A percentile compares a stretch with the other conserved stretches of the same genome.
These are phyloP conservation scores for Hirundo rustica DNA, from an alignment of 2,797 vertebrate genomes.

Conservation along the genomic window DNA sequence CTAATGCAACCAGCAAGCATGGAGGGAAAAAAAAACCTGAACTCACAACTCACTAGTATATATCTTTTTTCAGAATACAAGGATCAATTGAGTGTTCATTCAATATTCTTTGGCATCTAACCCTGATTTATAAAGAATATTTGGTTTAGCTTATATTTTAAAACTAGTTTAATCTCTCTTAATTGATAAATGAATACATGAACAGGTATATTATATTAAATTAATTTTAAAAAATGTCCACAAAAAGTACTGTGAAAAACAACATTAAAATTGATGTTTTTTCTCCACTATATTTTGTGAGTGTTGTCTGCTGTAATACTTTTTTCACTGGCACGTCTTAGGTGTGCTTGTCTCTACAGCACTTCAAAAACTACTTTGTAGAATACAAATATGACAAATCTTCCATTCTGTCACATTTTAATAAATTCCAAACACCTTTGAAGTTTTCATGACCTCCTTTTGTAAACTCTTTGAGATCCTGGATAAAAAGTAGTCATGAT, in stretches of 20 bases:
- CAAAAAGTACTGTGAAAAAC: background rate
- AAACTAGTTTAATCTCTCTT: background rate
- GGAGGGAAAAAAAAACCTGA: rapidly evolving
- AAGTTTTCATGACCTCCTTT: conserved; percentile 17
- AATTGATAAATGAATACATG: background rate
- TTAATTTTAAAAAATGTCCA: background rate
- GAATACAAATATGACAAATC: background rate
- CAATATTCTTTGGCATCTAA: background rate
- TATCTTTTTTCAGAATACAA: background rate
- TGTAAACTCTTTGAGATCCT: background rate
- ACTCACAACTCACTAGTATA: background rate
- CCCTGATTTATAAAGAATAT: background rate
- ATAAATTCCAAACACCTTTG: conserved; percentile 20
- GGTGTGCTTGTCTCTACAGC: background rate
- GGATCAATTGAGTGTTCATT: background rate
- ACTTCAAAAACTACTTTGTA: background rate
- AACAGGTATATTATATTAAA: background rate
- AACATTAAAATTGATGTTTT: background rate
- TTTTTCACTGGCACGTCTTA: background rate
- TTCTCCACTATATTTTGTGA: background rate
- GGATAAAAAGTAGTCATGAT: background rate
- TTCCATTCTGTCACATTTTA: background rate
- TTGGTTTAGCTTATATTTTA: background rate
- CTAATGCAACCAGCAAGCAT: background rate
- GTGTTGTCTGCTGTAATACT: background rate